Percentiles rank a stretch among this genome's conserved stretches.
Evolutionary conservation across 2,797 vertebrate species (phyloP).

Genomic region (Oophaga sylvatica): DNA sequence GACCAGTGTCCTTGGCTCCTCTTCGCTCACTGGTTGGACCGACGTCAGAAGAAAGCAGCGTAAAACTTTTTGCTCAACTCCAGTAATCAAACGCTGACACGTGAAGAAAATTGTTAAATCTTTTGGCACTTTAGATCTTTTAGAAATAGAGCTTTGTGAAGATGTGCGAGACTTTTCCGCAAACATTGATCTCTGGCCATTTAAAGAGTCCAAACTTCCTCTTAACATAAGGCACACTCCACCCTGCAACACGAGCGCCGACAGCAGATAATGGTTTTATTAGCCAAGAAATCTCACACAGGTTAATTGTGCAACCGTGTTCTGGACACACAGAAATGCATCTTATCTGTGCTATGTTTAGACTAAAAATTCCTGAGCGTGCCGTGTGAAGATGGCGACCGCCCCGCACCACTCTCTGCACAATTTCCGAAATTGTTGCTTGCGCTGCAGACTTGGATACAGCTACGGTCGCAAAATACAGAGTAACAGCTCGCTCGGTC

Average conservation of each 20-base stretch:
- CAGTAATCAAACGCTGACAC: too few species aligned
- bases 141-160: too few species aligned
- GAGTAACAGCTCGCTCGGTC: slow-evolving; percentile 47
- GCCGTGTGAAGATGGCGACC: slow-evolving; percentile 62
- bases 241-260: background rate
- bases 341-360: slow-evolving; percentile 66
- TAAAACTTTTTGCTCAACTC: too few species aligned
- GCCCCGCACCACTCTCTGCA: slow-evolving; percentile 59
- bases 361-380: slow-evolving; percentile 67
- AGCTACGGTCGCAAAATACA: slow-evolving; percentile 1
- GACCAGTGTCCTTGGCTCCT: too few species aligned
- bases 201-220: background rate
- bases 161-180: too few species aligned
- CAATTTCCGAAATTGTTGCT: slow-evolving; percentile 52
- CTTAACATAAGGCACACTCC: background rate
- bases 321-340: slow-evolving; percentile 52
- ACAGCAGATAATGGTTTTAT: background rate
- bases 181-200: background rate
- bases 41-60: too few species aligned
- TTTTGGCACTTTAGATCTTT: too few species aligned
- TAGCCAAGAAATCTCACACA: slow-evolving; percentile 13
- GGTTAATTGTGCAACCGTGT: slow-evolving; percentile 8
- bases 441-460: background rate
- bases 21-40: too few species aligned
- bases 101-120: too few species aligned